A percentile compares a stretch with the other conserved stretches of the same genome.
Conservation (phyloP, 2,113 vertebrate species). For the Elgaria multicarinata region DNA sequence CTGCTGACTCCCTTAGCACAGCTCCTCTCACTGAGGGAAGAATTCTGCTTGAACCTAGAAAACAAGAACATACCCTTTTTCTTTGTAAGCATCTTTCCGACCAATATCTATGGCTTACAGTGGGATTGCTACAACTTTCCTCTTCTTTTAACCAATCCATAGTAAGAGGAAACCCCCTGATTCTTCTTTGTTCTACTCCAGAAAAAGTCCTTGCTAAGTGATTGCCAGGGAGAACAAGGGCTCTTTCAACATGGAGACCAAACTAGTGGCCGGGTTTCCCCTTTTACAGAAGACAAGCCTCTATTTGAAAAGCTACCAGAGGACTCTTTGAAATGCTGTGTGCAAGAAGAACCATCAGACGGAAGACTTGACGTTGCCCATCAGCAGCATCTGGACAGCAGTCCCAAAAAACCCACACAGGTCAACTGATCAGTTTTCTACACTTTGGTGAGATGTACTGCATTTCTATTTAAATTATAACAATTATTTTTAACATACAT, state of each 20-base stretch:
- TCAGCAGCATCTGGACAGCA: too few species aligned
- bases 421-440: too few species aligned
- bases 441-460: too few species aligned
- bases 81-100: neutral
- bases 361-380: too few species aligned
- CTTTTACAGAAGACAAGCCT: too few species aligned
- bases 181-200: neutral
- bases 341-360: too few species aligned
- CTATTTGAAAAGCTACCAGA: too few species aligned
- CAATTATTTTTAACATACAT: too few species aligned
- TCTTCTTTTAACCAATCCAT: neutral
- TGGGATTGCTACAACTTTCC: neutral
- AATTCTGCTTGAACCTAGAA: neutral
- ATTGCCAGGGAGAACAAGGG: neutral
- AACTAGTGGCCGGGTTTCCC: neutral
- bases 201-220: neutral
- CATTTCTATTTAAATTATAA: too few species aligned
- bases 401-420: too few species aligned
- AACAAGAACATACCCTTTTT: neutral
- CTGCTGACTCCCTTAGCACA: neutral
- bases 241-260: too few species aligned
- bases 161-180: neutral
- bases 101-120: neutral
- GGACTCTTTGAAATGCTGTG: too few species aligned
- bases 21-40: neutral